Evolutionary conservation across 2,113 vertebrate species (phyloP).

Genomic region (Nymphicus hollandicus): DNA sequence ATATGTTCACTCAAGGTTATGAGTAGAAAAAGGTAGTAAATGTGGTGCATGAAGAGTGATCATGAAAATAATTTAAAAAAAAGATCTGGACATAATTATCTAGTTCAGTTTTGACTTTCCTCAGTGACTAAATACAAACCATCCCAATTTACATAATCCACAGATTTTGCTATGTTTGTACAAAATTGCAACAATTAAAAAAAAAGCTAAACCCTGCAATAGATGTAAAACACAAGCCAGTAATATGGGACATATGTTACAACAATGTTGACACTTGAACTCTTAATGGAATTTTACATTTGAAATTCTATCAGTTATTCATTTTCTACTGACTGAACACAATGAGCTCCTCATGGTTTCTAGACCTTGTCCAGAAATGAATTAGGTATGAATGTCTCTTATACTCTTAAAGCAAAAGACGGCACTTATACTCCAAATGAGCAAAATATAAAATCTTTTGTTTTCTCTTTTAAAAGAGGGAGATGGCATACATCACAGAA

Average conservation of each 20-base stretch:
- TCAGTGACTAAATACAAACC: conserved; percentile 42
- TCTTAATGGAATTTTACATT: conserved; percentile 38
- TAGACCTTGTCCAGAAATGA: neutral
- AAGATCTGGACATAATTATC: conserved; percentile 52
- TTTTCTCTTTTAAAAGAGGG: neutral
- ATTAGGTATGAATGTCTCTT: neutral
- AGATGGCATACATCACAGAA: neutral
- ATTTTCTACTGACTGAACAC: conserved; percentile 11
- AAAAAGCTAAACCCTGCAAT: neutral
- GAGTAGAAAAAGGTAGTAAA: neutral
- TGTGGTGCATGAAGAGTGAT: neutral
- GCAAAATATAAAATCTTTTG: neutral
- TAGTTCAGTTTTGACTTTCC: conserved; percentile 43
- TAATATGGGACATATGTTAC: conserved; percentile 7
- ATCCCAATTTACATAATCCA: conserved; percentile 36
- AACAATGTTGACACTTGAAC: neutral
- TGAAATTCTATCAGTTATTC: conserved; percentile 45
- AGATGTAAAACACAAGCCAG: conserved; percentile 12
- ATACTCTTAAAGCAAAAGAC: neutral
- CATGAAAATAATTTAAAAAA: neutral
- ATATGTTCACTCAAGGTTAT: neutral
- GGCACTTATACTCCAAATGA: neutral
- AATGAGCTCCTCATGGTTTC: conserved; percentile 6
- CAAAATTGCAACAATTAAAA: conserved; percentile 39
- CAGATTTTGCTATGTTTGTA: conserved; percentile 18